phyloP scores from a whole-genome alignment of 2,888 invertebrate genomes.

The Fragum fragum region DNA sequence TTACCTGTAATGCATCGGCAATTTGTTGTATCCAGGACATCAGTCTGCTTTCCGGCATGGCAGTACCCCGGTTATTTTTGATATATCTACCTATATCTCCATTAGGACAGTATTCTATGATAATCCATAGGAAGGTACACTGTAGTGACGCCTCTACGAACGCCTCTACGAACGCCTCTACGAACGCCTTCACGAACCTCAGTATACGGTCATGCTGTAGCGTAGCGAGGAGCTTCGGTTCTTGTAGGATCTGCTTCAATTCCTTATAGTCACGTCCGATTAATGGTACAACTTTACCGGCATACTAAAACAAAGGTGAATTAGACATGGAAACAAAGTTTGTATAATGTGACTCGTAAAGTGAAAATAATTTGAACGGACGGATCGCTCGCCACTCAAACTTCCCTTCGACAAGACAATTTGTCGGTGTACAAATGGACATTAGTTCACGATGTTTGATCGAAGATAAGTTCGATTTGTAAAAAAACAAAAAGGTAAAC shows the following conservation, averaged over 20 bases:
- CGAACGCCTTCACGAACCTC: slow-evolving; percentile 37
- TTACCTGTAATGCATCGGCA: slow-evolving; percentile 45
- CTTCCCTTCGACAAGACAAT: no score
- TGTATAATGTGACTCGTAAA: no score
- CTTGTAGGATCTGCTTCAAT: slow-evolving; percentile 39
- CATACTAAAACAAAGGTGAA: slow-evolving; percentile 30
- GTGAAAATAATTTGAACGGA: no score
- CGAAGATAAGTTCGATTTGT: no score
- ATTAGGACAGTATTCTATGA: slow-evolving; percentile 54
- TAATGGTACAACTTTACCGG: slow-evolving; percentile 41
- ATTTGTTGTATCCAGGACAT: slow-evolving; percentile 55
- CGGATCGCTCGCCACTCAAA: no score
- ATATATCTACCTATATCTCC: slow-evolving; percentile 46
- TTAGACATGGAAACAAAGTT: no score
- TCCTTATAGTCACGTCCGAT: slow-evolving; percentile 31
- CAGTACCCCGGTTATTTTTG: slow-evolving; percentile 31
- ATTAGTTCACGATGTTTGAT: no score
- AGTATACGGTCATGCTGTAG: slow-evolving; percentile 50
- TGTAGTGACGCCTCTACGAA: slow-evolving; percentile 29
- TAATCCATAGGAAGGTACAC: slow-evolving; percentile 30
- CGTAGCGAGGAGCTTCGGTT: slow-evolving; percentile 40
- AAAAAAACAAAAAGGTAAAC: no score
- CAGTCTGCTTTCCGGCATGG: slow-evolving; percentile 47
- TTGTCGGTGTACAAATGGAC: no score
- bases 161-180: no score